phyloP scores from a whole-genome alignment of 2,888 invertebrate genomes.

The Theodoxus fluviatilis region DNA sequence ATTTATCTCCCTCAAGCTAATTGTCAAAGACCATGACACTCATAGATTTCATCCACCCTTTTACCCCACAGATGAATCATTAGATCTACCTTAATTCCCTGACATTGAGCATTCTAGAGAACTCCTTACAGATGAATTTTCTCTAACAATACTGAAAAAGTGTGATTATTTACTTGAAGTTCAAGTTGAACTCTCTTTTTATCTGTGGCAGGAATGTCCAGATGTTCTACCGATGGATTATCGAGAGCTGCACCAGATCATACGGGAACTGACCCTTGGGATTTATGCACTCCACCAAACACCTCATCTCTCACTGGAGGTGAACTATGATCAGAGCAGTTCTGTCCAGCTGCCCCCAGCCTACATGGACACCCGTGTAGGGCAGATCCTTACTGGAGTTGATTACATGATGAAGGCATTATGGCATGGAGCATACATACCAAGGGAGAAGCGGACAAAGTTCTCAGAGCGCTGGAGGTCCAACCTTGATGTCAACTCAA shows the following conservation, averaged over 20 bases:
- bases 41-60: no score
- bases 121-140: no score
- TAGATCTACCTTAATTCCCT: no score
- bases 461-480: conserved; percentile 64
- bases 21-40: no score
- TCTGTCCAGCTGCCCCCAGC: conserved; percentile 63
- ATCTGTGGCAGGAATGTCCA: conserved; percentile 43
- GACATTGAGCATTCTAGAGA: no score
- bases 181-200: background rate
- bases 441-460: conserved; percentile 63
- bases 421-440: conserved; percentile 65
- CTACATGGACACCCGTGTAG: conserved; percentile 61
- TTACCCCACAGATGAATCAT: no score
- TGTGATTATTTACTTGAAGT: background rate
- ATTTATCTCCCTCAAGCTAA: no score
- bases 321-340: conserved; percentile 64
- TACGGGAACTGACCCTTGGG: conserved; percentile 62
- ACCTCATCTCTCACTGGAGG: conserved; percentile 61
- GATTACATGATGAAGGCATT: conserved; percentile 65
- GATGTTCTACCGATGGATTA: conserved; percentile 49
- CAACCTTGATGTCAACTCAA: conserved; percentile 59
- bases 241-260: conserved; percentile 63
- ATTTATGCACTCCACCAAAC: conserved; percentile 64
- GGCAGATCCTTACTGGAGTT: conserved; percentile 60
- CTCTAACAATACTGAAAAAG: no score